Conservation (phyloP, 1,140 invertebrate species). For the Protaetia brevitarsis region DNA sequence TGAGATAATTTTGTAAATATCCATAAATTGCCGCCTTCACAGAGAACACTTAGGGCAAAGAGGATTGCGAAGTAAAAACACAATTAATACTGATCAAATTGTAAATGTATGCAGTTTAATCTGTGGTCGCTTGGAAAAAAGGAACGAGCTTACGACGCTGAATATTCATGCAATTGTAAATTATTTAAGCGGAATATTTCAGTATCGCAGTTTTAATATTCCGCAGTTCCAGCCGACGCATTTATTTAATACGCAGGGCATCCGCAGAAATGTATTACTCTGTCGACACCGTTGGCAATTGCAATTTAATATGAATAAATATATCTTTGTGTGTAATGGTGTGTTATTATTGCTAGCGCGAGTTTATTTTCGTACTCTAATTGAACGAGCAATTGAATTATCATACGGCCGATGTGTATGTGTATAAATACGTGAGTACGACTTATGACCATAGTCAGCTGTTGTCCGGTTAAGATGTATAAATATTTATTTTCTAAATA, state of each 20-base stretch:
- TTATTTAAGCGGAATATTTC: slow-evolving; percentile 15
- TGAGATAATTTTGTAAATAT: too few relatives aligned
- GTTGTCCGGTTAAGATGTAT: too few relatives aligned
- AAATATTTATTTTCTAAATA: too few relatives aligned
- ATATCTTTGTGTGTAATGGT: slow-evolving; percentile 6
- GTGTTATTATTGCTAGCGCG: slow-evolving; percentile 1
- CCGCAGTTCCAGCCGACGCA: background rate
- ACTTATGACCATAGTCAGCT: too few relatives aligned
- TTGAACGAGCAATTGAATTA: slow-evolving; percentile 15
- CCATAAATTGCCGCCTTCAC: too few relatives aligned
- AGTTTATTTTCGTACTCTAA: background rate
- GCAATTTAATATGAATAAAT: slow-evolving; percentile 8
- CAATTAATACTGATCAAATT: slow-evolving; percentile 14
- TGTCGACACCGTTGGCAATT: slow-evolving; percentile 7
- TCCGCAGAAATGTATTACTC: slow-evolving; percentile 4
- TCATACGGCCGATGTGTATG: slow-evolving; percentile 3
- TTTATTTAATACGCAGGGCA: background rate
- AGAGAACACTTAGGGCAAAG: too few relatives aligned
- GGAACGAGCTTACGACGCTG: background rate
- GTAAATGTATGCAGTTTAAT: slow-evolving; percentile 15
- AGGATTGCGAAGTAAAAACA: too few relatives aligned
- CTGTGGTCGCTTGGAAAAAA: background rate
- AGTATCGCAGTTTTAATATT: slow-evolving; percentile 6
- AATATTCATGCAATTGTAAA: slow-evolving; percentile 14
- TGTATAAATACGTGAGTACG: too few relatives aligned